A percentile compares a stretch with the other conserved stretches of the same genome.
Conservation (phyloP, 2,797 vertebrate genomes). For the Alauda arvensis region DNA sequence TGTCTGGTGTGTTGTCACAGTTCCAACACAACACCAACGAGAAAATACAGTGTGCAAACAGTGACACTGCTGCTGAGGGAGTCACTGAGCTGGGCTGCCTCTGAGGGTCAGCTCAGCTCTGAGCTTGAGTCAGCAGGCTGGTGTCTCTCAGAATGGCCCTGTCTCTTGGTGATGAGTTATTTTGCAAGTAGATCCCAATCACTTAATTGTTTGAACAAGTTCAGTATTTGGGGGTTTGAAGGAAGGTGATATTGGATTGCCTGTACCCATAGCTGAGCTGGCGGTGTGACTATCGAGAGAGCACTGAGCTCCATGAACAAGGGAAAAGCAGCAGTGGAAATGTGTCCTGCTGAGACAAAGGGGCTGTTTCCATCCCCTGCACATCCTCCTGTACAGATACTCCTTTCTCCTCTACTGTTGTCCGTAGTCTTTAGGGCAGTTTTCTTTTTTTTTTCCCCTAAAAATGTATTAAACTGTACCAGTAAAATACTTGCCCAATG, state of each 20-base stretch:
- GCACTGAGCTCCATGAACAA: neutral
- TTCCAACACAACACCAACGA: neutral
- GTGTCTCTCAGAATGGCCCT: neutral
- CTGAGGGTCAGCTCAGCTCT: neutral
- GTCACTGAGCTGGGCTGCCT: neutral
- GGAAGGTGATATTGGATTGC: neutral
- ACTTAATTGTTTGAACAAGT: neutral
- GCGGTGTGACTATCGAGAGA: fast-evolving
- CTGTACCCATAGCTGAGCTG: neutral
- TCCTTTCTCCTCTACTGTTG: neutral
- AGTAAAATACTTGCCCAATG: neutral
- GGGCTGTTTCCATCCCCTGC: neutral
- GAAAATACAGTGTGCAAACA: neutral
- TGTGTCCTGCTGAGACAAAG: neutral
- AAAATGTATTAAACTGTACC: neutral
- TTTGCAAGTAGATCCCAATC: neutral
- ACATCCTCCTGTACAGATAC: neutral
- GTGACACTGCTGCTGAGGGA: neutral
- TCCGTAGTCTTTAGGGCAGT: neutral
- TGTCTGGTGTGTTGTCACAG: neutral
- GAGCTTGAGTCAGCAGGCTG: neutral
- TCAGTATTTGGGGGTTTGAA: neutral
- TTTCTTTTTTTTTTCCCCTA: neutral
- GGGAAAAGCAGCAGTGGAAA: neutral
- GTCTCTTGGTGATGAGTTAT: neutral